Evolutionary conservation across 2,113 vertebrate species (phyloP), one percentile per base, ranked within the genome.

Genomic region (Oreotragus oreotragus): DNA sequence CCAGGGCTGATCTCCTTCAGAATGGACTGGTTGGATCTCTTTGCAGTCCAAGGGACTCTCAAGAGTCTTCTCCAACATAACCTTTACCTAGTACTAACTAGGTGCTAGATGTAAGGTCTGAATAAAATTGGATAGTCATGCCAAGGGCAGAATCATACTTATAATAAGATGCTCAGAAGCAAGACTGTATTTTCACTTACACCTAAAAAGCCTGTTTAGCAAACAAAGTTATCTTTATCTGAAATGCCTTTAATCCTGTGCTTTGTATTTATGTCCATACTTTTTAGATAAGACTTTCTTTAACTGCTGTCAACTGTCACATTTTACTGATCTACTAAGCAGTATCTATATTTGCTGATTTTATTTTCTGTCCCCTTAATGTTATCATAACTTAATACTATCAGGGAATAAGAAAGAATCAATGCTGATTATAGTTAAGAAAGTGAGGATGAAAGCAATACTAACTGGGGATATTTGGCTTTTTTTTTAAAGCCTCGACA

Each of bases 381-480:
- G 90, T 55, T 95, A 91, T 91, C 96, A 92, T 96, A 88, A 95
- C 77, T 97, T 97, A 98, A 97, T 96, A 85, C 23, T 97, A 96
- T 95, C 81, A 88, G 90, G 60, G 66, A 97, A 85, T 91, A 94
- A 62, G 60, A 91, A 90, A 92, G 76, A 97, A 96, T 97, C 96
- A 92, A 97, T 97, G 92, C 73, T 95, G 94, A 94, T 79, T 96
- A 80, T 15, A 97, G 95, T 92, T 97, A 96, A 93, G 94, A 90
- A 96, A 94, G 81, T 55, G 23, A 95, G 55, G 77, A 73, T 39
- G 77, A 91, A 94, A 96, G 83, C 83, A 95, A 84, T 76, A 90
- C 30, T 64, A 90, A 83, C 66, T 36, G 87, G 36, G 66, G 77
- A 84, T 55, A 64, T 23, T 33, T 92, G 45, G 43, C n/a, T 51